phyloP scores from a whole-genome alignment of 2,888 invertebrate genomes.

The Caenorhabditis uteleia region DNA sequence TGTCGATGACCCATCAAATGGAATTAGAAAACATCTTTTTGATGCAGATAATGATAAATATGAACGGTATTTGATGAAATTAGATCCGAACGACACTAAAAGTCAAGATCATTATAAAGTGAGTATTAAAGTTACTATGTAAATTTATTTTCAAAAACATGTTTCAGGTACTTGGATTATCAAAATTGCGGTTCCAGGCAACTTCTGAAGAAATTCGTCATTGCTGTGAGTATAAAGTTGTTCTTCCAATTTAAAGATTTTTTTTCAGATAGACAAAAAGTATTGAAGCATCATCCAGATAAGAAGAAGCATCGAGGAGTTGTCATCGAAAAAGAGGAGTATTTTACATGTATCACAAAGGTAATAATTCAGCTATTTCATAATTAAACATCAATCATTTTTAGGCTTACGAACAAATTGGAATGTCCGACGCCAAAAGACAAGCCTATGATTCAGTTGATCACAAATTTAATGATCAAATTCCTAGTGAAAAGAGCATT shows the following conservation, averaged over 20 bases:
- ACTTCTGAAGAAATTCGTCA: slow-evolving; percentile 90
- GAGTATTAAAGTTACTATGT: too few relatives aligned
- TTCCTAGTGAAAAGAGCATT: slow-evolving; percentile 77
- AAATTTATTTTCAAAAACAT: background rate
- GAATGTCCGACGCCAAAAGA: slow-evolving; percentile 75
- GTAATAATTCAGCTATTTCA: slow-evolving; percentile 2
- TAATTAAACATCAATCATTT: background rate
- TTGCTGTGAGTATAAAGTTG: slow-evolving; percentile 79
- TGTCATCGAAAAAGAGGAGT: slow-evolving; percentile 83
- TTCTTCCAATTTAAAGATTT: background rate
- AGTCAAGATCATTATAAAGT: slow-evolving; percentile 92
- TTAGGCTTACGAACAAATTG: slow-evolving; percentile 66
- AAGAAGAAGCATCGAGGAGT: slow-evolving; percentile 82
- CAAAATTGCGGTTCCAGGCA: slow-evolving; percentile 82
- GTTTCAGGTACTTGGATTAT: slow-evolving; percentile 85
- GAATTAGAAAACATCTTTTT: slow-evolving; percentile 44
- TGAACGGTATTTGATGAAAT: slow-evolving; percentile 58
- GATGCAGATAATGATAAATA: slow-evolving; percentile 66
- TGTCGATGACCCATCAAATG: too few relatives aligned
- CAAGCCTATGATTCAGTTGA: slow-evolving; percentile 95
- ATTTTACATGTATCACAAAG: slow-evolving; percentile 97
- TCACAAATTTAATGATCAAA: slow-evolving; percentile 86
- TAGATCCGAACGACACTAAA: slow-evolving; percentile 55
- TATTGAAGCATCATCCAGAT: slow-evolving; percentile 95
- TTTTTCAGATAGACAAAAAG: slow-evolving; percentile 79